Evolutionary conservation across 2,797 vertebrate species (phyloP), one percentile per base, ranked within the genome.

Genomic region (Crypturellus tataupa): DNA sequence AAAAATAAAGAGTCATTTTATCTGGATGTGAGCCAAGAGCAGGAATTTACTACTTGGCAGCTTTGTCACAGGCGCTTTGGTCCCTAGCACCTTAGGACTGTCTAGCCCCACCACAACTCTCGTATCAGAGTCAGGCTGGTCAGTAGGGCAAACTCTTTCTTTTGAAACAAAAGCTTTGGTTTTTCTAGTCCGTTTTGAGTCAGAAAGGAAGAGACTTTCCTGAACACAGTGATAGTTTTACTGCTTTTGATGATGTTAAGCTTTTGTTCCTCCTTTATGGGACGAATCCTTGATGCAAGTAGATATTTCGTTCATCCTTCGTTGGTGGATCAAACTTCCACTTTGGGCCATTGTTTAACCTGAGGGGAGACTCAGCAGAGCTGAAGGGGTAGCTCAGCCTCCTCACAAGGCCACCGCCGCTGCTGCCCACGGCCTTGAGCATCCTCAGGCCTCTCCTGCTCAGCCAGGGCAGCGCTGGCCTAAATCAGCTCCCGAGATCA

Each of bases 1-100:
- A 88, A 81, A 88, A 90, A 46, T 76, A 55, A 9, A 23, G n/a
- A 85, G 56, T 87, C 82, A 73, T 24, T 79, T 92, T 87, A 63
- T 73, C n/a, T 3, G 19, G 60, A 51, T 6, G 10, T 44, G 33
- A 91, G 31, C 39, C 67, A 81, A 83, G n/a, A 81, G 46, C n/a
- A 73, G n/a, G 33, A 47, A 56, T 79, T 80, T 87, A 47, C 9
- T 1, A 1, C 46, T 53, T 18, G 2, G 70, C 7, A 49, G 42
- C 37, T 84, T 69, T n/a, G 65, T 35, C 47, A 73, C 71, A 35
- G 55, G 47, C 19, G 12, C 56, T 40, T 55, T 51, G 31, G 39
- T 77, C 78, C 64, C 25, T 33, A 80, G 68, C 80, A 85, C 13
- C 15, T 53, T 42, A 0, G 1, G 23, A 20, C 40, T 53, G 31